A percentile compares a stretch with the other conserved stretches of the same genome.
Evolutionary conservation across 2,888 invertebrate genomes (phyloP).

Genomic region (Cataglyphis albicans): DNA sequence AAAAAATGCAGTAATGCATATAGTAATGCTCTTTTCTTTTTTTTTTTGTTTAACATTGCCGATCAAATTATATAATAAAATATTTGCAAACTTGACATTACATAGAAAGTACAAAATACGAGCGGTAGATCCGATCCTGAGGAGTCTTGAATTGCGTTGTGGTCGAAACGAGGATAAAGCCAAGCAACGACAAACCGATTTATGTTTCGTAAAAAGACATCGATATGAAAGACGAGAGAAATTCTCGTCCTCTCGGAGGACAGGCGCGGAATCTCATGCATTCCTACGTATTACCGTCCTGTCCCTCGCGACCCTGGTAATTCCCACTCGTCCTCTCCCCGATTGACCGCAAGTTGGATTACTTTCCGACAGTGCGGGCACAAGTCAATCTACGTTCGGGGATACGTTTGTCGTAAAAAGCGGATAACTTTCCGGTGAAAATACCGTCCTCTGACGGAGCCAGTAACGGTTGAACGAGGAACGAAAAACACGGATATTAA

Average conservation of each 20-base stretch:
- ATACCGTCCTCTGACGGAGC: constrained; percentile 13
- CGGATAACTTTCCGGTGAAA: constrained; percentile 34
- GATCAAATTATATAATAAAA: too few species aligned
- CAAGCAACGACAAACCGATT: constrained; percentile 14
- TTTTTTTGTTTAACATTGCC: background rate
- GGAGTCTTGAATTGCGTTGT: background rate
- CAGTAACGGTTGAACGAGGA: constrained; percentile 21
- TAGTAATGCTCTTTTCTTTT: background rate
- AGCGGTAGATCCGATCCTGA: background rate
- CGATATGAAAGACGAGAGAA: constrained; percentile 14
- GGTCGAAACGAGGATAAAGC: background rate
- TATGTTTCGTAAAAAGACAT: constrained; percentile 30
- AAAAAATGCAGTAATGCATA: background rate
- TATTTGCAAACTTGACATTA: background rate
- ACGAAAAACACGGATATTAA: constrained; percentile 38
- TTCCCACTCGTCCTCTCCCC: constrained; percentile 21
- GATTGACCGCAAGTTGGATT: constrained; percentile 52
- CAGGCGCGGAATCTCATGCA: background rate
- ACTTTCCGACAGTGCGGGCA: constrained; percentile 43
- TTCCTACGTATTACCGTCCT: background rate
- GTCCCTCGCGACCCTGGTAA: background rate
- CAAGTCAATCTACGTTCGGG: constrained; percentile 47
- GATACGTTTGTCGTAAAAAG: constrained; percentile 25
- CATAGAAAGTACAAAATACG: background rate
- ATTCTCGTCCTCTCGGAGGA: constrained; percentile 2